Evolutionary conservation across 2,113 vertebrate species (phyloP).

Genomic region (Macaca nemestrina): DNA sequence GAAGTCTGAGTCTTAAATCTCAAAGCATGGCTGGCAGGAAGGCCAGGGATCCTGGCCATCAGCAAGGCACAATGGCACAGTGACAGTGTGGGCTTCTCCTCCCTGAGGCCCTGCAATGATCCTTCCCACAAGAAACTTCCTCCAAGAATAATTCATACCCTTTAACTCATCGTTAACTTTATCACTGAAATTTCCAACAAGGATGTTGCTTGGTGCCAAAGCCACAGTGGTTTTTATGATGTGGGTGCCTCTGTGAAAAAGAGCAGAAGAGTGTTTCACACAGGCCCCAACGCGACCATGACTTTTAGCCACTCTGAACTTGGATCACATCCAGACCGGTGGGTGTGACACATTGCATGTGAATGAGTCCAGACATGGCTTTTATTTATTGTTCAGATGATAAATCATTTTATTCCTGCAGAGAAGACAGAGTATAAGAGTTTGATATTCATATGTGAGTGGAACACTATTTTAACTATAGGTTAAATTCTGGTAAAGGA

Average conservation of each 20-base stretch:
- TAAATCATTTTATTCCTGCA: not conserved
- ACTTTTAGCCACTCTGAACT: not conserved
- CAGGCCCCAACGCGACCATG: not conserved
- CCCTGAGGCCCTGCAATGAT: slow-evolving; percentile 36
- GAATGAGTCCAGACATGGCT: not conserved
- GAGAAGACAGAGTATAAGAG: not conserved
- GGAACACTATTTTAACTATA: not conserved
- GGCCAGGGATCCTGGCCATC: not conserved
- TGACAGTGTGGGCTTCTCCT: not conserved
- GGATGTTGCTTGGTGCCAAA: slow-evolving; percentile 44
- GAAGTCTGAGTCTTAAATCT: not conserved
- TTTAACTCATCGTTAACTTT: slow-evolving; percentile 61
- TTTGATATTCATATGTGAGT: rapidly evolving
- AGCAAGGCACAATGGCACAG: not conserved
- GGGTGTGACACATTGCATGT: not conserved
- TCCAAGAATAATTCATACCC: slow-evolving; percentile 65
- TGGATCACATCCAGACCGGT: not conserved
- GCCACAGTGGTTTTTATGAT: slow-evolving; percentile 66
- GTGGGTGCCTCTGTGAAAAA: slow-evolving; percentile 50
- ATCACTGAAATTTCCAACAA: slow-evolving; percentile 58
- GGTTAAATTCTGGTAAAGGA: not conserved
- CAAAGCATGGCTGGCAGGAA: not conserved
- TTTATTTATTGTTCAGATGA: not conserved
- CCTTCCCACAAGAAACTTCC: slow-evolving; percentile 59
- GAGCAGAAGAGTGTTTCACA: not conserved